A percentile compares a stretch with the other conserved stretches of the same genome.
Evolutionary conservation across 2,113 vertebrate genomes (phyloP).

Genomic region (Archilochus colubris): DNA sequence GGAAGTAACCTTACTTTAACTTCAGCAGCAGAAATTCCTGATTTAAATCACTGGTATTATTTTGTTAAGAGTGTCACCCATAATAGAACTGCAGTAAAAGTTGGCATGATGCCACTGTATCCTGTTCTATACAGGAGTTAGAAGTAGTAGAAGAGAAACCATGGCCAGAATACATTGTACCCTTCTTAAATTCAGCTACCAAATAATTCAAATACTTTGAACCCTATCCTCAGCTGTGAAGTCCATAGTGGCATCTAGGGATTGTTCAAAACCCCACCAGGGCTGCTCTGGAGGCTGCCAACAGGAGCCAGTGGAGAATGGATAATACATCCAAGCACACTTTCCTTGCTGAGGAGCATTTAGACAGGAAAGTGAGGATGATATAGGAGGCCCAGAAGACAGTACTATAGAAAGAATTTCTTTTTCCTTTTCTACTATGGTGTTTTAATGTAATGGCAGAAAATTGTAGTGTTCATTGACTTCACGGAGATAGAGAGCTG

Average conservation of each 20-base stretch:
- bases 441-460: background rate
- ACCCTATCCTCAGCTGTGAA: background rate
- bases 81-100: background rate
- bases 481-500: background rate
- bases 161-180: background rate
- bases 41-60: background rate
- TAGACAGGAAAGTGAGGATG: background rate
- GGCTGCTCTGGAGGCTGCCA: background rate
- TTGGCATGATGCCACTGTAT: background rate
- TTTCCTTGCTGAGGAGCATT: background rate
- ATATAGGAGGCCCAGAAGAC: background rate
- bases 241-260: background rate
- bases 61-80: background rate
- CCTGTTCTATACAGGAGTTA: background rate
- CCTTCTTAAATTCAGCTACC: background rate
- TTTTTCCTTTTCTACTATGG: background rate
- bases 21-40: background rate
- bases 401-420: background rate
- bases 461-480: background rate
- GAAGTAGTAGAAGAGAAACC: background rate
- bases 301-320: background rate
- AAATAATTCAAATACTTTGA: background rate
- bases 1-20: background rate
- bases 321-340: fast-evolving
- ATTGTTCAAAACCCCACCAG: background rate